Evolutionary conservation across 2,888 invertebrate species (phyloP).

Genomic region (Tortricodes alternella): DNA sequence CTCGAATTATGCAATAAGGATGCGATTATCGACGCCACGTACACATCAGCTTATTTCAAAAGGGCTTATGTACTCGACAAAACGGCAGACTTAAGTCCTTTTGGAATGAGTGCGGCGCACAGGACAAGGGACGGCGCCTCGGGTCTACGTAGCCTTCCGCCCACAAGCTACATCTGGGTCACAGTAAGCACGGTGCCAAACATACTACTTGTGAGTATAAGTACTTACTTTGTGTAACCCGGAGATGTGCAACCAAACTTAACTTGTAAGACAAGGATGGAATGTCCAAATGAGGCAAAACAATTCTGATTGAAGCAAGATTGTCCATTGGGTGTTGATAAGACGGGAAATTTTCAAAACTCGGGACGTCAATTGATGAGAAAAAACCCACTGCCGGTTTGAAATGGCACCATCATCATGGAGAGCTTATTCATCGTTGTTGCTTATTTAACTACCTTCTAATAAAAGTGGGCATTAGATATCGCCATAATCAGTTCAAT

Average conservation of each 20-base stretch:
- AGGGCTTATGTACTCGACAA: neutral
- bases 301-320: no score
- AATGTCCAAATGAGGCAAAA: no score
- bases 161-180: conserved; percentile 26
- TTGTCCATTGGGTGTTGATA: no score
- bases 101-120: neutral
- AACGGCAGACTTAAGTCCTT: neutral
- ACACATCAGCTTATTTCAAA: neutral
- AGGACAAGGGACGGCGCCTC: conserved; percentile 28
- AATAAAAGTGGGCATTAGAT: no score
- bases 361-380: no score
- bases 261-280: neutral
- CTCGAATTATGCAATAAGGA: conserved; percentile 31
- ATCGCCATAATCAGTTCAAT: no score
- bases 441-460: no score
- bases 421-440: no score
- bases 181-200: conserved; percentile 6
- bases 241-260: neutral
- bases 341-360: no score
- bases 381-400: no score
- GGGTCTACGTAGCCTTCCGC: conserved; percentile 25
- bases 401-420: no score
- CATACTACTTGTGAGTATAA: no score
- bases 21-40: conserved; percentile 25
- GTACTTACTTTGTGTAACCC: neutral